Percentiles rank a stretch among this genome's conserved stretches.
Conservation (phyloP, 2,797 vertebrate species). For the Sibirionetta formosa region DNA sequence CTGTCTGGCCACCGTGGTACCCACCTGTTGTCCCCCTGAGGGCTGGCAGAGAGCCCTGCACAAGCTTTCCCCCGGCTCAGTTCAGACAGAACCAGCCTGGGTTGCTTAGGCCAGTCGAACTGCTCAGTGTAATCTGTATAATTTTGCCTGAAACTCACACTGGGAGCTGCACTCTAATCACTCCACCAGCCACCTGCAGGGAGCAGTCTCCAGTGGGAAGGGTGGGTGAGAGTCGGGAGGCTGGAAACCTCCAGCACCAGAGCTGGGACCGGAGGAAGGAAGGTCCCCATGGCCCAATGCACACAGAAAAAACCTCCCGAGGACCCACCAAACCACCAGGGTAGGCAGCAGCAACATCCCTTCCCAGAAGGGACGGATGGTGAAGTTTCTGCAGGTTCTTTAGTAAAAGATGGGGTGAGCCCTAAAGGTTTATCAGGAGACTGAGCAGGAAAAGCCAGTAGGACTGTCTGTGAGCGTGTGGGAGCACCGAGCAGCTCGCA, state of each 20-base stretch:
- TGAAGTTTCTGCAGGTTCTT: not conserved
- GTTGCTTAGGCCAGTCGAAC: not conserved
- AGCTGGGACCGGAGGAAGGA: not conserved
- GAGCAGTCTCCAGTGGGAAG: not conserved
- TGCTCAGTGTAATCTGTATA: not conserved
- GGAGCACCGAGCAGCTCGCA: not conserved
- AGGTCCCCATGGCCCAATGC: not conserved
- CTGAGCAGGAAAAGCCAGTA: not conserved
- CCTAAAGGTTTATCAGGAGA: not conserved
- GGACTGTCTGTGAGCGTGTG: not conserved
- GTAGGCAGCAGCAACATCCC: not conserved
- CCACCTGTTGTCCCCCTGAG: fast-evolving
- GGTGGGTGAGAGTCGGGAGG: not conserved
- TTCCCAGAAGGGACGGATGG: not conserved
- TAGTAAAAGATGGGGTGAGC: not conserved
- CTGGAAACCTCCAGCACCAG: not conserved
- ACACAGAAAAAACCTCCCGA: not conserved
- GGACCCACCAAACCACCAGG: not conserved
- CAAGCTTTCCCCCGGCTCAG: not conserved
- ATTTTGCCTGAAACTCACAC: not conserved
- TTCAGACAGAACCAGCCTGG: not conserved
- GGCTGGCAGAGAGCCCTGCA: not conserved
- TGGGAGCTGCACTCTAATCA: not conserved
- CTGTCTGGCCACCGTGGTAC: not conserved
- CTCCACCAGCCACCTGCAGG: not conserved